A percentile compares a stretch with the other conserved stretches of the same genome.
These are phyloP conservation scores for Urophycis tenuis DNA, from an alignment of 2,797 vertebrate species.

Conservation along the genomic window DNA sequence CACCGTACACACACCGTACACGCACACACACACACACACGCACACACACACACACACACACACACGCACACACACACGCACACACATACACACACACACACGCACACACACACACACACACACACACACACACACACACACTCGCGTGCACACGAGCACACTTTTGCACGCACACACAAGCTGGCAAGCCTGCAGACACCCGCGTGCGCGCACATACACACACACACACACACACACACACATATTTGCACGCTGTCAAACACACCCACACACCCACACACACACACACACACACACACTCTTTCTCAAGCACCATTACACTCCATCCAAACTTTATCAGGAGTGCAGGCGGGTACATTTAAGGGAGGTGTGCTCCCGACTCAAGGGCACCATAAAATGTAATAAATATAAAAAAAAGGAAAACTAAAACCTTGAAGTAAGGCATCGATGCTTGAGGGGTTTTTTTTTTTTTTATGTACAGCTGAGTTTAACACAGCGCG, in stretches of 20 bases:
- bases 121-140: not conserved
- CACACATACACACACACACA: conserved; percentile 17
- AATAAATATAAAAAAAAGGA: conserved; percentile 54
- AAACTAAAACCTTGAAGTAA: conserved; percentile 49
- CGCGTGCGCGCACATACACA: conserved; percentile 7
- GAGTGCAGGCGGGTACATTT: conserved; percentile 53
- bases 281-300: conserved; percentile 6
- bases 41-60: conserved; percentile 18
- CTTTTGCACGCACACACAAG: not conserved
- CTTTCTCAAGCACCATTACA: conserved; percentile 60
- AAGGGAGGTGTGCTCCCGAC: conserved; percentile 61
- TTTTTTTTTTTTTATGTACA: conserved; percentile 1
- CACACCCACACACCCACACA: not conserved
- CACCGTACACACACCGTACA: conserved; percentile 5
- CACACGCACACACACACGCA: conserved; percentile 15
- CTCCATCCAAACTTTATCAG: conserved; percentile 67
- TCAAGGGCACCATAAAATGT: conserved; percentile 35
- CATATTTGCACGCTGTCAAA: too few relatives aligned
- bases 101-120: conserved; percentile 9
- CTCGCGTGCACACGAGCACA: too few relatives aligned
- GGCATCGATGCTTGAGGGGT: conserved; percentile 40
- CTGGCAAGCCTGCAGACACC: conserved; percentile 2
- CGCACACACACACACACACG: conserved; percentile 10
- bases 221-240: not conserved
- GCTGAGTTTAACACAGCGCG: conserved; percentile 34